These are phyloP conservation scores for Acanthopagrus latus DNA, from an alignment of 2,797 vertebrate species.

Conservation along the genomic window DNA sequence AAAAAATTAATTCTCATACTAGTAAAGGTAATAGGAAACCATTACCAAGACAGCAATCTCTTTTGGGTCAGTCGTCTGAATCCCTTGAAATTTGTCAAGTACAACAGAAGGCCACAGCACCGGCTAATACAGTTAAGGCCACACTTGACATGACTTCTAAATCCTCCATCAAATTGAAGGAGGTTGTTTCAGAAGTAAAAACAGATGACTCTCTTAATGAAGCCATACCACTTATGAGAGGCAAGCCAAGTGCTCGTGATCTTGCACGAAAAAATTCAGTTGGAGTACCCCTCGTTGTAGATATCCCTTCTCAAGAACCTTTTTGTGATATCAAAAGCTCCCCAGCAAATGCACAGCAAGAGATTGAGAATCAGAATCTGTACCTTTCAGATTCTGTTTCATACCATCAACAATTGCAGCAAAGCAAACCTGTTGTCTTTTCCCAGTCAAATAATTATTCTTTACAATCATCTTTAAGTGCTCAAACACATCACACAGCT, in stretches of 20 bases:
- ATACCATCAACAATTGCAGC: slow-evolving; percentile 34
- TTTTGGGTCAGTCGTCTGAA: slow-evolving; percentile 42
- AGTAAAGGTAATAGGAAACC: slow-evolving; percentile 7
- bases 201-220: slow-evolving; percentile 27
- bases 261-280: slow-evolving; percentile 62
- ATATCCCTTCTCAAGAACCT: slow-evolving; percentile 50
- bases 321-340: slow-evolving; percentile 16
- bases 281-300: slow-evolving; percentile 72
- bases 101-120: slow-evolving; percentile 58
- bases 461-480: slow-evolving; percentile 6
- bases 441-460: slow-evolving; percentile 23
- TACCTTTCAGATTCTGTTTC: slow-evolving; percentile 28
- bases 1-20: slow-evolving; percentile 22
- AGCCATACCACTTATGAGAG: slow-evolving; percentile 68
- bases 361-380: slow-evolving; percentile 15
- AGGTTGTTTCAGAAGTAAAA: slow-evolving; percentile 18
- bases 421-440: slow-evolving; percentile 33
- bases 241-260: slow-evolving; percentile 62
- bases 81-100: slow-evolving; percentile 38
- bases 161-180: slow-evolving; percentile 26
- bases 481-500: slow-evolving; percentile 36
- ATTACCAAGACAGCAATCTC: slow-evolving; percentile 45
- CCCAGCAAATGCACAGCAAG: slow-evolving; percentile 28
- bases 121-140: slow-evolving; percentile 59
- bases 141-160: slow-evolving; percentile 72